phyloP scores from a whole-genome alignment of 2,888 invertebrate species.

The Sinhomidia bicolor region DNA sequence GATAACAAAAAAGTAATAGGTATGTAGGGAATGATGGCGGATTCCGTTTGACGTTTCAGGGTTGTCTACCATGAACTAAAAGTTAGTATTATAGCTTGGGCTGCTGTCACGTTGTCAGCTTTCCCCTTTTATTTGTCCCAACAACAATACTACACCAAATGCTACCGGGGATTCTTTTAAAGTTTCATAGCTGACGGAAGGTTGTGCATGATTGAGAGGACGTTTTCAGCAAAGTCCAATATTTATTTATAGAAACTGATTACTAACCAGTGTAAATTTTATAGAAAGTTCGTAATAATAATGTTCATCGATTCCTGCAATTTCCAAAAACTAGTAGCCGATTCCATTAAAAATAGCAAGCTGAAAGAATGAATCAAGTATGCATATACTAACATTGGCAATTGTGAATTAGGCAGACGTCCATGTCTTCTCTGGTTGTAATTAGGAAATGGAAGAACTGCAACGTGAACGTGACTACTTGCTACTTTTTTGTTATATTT shows the following conservation, averaged over 20 bases:
- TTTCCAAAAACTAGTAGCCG: neutral
- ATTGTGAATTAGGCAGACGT: neutral
- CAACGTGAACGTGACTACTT: constrained; percentile 7
- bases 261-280: neutral
- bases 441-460: constrained; percentile 14
- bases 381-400: too few species aligned
- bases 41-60: constrained; percentile 49
- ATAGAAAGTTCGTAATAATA: too few species aligned
- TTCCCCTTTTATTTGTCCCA: neutral
- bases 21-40: constrained; percentile 1
- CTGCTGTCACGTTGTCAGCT: constrained; percentile 34
- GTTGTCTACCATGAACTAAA: neutral
- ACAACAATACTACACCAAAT: neutral
- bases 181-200: neutral
- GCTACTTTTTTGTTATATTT: too few species aligned
- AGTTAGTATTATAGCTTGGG: neutral
- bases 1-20: neutral
- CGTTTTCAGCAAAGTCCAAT: neutral
- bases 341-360: too few species aligned
- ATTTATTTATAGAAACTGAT: neutral
- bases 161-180: constrained; percentile 7
- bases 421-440: constrained; percentile 4
- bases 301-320: neutral
- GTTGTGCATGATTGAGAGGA: neutral
- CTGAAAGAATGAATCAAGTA: too few species aligned